Base-by-base conservation (phyloP, 2,113 vertebrate genomes). In the Polyodon spathula region DNA sequence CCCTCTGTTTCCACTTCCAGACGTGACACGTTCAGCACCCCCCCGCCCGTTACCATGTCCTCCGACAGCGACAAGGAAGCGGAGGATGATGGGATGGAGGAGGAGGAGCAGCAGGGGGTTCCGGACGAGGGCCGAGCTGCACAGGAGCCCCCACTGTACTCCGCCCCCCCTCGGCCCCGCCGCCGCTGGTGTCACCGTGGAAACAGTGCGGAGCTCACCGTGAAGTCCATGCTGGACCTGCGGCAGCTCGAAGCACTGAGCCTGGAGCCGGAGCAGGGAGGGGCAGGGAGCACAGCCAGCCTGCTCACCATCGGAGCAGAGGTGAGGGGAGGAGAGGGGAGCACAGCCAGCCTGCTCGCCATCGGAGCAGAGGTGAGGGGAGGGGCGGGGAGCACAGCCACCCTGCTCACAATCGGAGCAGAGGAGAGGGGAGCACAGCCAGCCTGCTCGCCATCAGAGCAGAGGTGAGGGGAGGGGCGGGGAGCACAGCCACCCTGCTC, bases 181-280 rank as follows among this genome's bases (percentile, higher is more conserved):
- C 85, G 93, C 0, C 92, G 92, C 60, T 98, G 95, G 95, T 90
- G 84, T 40, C 84, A 91, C 61, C 86, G 87, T 6, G 75, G 61
- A 0, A 73, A 72, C 62, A 78, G 38, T 42, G 72, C 78, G 0
- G 86, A 90, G 59, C 83, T 97, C 77, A 90, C 88, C 8, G 93
- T 95, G 43, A 91, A 90, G 68, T 97, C 94, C 66, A 98, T 98
- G 95, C 74, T 97, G 58, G 95, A 98, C 73, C 81, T 98, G 62
- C 81, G 95, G 1, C 88, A 93, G 77, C 72, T 98, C 66, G 92
- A 95, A 59, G 89, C 88, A 0, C 89, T 85, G 66, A 73, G 76
- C 8, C 76, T 58, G 44, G 76, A 78, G 39, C 76, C 62, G 0
- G 68, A 40, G n/a, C n/a, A 7, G 8, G 1, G 15, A 40, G 2